Evolutionary conservation across 2,797 vertebrate genomes (phyloP).

Genomic region (Enteromius trimaculatus): DNA sequence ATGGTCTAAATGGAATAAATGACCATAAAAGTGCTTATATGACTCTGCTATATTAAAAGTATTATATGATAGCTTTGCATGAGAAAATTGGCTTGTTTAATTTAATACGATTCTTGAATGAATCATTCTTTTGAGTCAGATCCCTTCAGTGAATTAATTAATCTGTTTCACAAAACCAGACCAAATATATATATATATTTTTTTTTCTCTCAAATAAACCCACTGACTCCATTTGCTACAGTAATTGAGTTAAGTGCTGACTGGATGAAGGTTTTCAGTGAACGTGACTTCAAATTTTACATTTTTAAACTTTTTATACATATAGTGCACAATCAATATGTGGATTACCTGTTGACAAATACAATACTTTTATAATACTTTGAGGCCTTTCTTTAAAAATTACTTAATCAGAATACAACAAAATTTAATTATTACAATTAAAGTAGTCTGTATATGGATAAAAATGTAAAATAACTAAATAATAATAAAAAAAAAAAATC

Average conservation of each 20-base stretch:
- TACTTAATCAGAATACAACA: too few species aligned
- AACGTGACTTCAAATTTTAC: background rate
- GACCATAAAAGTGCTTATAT: background rate
- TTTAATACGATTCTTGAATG: background rate
- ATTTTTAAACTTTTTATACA: too few species aligned
- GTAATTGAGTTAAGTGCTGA: background rate
- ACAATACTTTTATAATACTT: background rate
- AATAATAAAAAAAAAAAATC: too few species aligned
- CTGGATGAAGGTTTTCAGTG: background rate
- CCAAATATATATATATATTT: too few species aligned
- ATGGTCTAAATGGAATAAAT: constrained; percentile 1
- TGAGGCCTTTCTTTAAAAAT: background rate
- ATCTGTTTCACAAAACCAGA: background rate
- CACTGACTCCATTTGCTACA: background rate
- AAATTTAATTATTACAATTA: too few species aligned
- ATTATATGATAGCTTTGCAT: background rate
- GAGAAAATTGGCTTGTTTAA: background rate
- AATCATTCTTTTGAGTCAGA: background rate
- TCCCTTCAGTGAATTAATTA: background rate
- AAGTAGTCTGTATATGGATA: too few species aligned
- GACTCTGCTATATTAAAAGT: background rate
- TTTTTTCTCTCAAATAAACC: background rate
- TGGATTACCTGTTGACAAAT: background rate
- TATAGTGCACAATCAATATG: background rate
- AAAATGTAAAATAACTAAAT: too few species aligned